Base-by-base conservation (phyloP, 2,113 vertebrate genomes). In the Fregetta grallaria region DNA sequence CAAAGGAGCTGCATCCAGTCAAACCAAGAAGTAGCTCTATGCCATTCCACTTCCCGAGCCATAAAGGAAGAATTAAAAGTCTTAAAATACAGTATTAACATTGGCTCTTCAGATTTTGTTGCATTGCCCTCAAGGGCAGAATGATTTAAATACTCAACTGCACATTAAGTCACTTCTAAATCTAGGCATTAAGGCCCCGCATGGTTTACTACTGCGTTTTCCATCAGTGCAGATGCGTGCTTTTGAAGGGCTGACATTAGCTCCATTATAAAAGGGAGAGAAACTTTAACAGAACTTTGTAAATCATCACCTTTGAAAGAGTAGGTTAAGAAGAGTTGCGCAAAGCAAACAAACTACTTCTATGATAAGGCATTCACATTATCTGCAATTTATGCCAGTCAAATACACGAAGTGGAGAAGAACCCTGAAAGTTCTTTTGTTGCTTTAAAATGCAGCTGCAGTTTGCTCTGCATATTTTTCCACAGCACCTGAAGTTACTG, bases 281-380 rank as follows among this genome's bases (percentile, higher is more conserved):
- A 93, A 93, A 90, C 49, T 96, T 96, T 92, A 96, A 88, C 90
- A 83, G 72, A 68, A 42, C 58, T 82, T 72, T 0, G 92, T 95
- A 89, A 95, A 97, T 94, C 61, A 96, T 90, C 92, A 88, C 68
- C 86, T 91, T 52, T 62, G 36, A 61, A 90, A 63, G 32, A 63
- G 10, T 0, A 78, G 75, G 72, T 68, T 84, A 59, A 81, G 58
- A 58, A 61, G 52, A 81, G 70, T 94, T 96, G 79, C 53, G 4
- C 84, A 96, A 94, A 66, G 61, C 89, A 92, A 93, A 81, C 80
- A 91, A 86, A 63, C 58, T 36, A 10, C 30, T 56, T 59, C 20
- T 62, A 29, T 2, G 40, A 65, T 44, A n/a, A 85, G 61, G 65
- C 40, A 67, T 40, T 73, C 19, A 6, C 9, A 3, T 61, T 81